These are phyloP conservation scores for Falco concolor DNA, from an alignment of 2,797 vertebrate genomes.

Conservation along the genomic window DNA sequence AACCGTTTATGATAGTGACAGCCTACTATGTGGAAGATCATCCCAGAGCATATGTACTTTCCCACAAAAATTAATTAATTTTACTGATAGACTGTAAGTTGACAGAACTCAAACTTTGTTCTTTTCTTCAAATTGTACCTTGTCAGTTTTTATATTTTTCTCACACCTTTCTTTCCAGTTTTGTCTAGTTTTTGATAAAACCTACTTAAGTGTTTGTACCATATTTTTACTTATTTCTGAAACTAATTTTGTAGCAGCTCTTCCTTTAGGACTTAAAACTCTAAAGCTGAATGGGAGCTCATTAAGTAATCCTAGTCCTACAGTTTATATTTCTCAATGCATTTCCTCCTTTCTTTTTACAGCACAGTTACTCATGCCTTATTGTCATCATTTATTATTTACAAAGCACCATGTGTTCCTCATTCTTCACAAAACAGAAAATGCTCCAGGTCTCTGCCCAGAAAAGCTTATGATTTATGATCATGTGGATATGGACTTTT, in stretches of 20 bases:
- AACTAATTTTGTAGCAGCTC: not conserved
- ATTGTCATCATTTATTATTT: slow-evolving; percentile 56
- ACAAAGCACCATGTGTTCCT: not conserved
- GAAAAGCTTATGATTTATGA: not conserved
- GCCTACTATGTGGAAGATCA: not conserved
- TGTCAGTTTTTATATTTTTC: not conserved
- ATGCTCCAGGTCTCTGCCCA: not conserved
- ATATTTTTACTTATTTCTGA: not conserved
- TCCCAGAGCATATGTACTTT: not conserved
- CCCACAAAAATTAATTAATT: not conserved
- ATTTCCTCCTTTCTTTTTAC: not conserved
- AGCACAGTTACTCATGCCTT: not conserved
- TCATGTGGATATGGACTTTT: not conserved
- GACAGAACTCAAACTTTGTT: not conserved
- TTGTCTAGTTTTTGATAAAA: not conserved
- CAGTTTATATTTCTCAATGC: not conserved
- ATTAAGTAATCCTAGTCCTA: not conserved
- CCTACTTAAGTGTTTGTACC: not conserved
- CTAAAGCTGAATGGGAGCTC: not conserved
- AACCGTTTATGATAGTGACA: not conserved
- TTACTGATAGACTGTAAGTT: not conserved
- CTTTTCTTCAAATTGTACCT: not conserved
- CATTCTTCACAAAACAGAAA: not conserved
- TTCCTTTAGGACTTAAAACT: not conserved
- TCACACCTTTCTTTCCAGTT: not conserved